phyloP scores from a whole-genome alignment of 2,888 invertebrate species.

The Eulithis prunata region DNA sequence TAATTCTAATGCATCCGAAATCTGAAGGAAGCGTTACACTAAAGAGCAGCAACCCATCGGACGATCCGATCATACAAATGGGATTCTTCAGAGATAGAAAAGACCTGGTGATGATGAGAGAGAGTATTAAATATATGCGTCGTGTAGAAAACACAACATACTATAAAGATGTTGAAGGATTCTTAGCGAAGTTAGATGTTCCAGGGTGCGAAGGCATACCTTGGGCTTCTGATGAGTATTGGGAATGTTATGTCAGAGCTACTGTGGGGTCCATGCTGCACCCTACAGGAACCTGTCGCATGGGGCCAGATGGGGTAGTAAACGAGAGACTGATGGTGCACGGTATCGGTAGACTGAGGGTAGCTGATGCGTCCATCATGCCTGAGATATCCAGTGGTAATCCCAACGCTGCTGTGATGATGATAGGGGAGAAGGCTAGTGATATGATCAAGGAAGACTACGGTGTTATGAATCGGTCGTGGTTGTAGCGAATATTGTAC shows the following conservation, averaged over 20 bases:
- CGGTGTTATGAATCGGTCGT: conserved; percentile 23
- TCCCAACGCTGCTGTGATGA: conserved; percentile 71
- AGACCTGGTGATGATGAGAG: conserved; percentile 54
- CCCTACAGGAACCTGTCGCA: conserved; percentile 78
- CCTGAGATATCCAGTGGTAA: conserved; percentile 70
- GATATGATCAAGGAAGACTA: conserved; percentile 71
- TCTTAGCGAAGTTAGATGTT: conserved; percentile 60
- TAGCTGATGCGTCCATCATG: conserved; percentile 74
- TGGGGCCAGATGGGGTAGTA: conserved; percentile 69
- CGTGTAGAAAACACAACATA: conserved; percentile 59
- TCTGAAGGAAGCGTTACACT: conserved; percentile 67
- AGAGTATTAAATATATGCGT: conserved; percentile 62
- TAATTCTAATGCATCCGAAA: conserved; percentile 63
- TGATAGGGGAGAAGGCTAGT: conserved; percentile 75
- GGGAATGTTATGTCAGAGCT: conserved; percentile 85
- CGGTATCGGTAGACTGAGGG: conserved; percentile 59
- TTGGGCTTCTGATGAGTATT: conserved; percentile 85
- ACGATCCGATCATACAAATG: conserved; percentile 64
- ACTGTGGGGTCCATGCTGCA: conserved; percentile 85
- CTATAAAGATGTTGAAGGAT: conserved; percentile 55
- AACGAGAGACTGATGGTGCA: conserved; percentile 66
- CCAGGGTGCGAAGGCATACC: conserved; percentile 77
- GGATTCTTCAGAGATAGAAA: conserved; percentile 61
- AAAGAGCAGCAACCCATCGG: conserved; percentile 59
- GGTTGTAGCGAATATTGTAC: not conserved